Percentiles rank a stretch among this genome's conserved stretches.
phyloP scores from a whole-genome alignment of 2,888 invertebrate genomes.

The Thumatha senex region DNA sequence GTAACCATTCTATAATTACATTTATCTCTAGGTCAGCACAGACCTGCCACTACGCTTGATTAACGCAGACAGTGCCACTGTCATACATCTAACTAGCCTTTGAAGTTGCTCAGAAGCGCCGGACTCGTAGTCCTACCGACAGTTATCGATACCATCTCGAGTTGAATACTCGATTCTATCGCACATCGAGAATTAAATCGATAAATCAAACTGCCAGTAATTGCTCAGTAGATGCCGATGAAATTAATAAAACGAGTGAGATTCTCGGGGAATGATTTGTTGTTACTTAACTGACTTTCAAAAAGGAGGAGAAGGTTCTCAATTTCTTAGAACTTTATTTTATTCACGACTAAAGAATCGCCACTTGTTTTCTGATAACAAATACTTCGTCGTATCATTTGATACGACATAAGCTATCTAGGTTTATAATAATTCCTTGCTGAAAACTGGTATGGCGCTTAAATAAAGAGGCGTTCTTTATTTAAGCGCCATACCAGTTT shows the following conservation, averaged over 20 bases:
- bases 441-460: too few species aligned
- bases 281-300: conserved; percentile 1
- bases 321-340: too few species aligned
- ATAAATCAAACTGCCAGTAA: conserved; percentile 47
- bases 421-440: too few species aligned
- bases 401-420: too few species aligned
- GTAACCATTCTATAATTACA: conserved; percentile 1
- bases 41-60: conserved; percentile 1
- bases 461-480: too few species aligned
- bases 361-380: too few species aligned
- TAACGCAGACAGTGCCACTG: background rate
- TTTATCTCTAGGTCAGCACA: background rate
- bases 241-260: conserved; percentile 38
- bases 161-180: conserved; percentile 31
- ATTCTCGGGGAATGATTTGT: conserved; percentile 25
- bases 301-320: background rate
- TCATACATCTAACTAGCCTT: conserved; percentile 12
- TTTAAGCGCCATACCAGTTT: too few species aligned
- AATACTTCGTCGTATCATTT: too few species aligned
- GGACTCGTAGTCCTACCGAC: conserved; percentile 20
- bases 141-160: conserved; percentile 32
- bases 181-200: conserved; percentile 31
- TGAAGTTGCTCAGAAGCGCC: conserved; percentile 9
- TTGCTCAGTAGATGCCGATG: conserved; percentile 44
- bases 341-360: too few species aligned